Percentiles rank a stretch among this genome's conserved stretches.
phyloP scores from a whole-genome alignment of 2,888 invertebrate species.

The Drosophila putrida region DNA sequence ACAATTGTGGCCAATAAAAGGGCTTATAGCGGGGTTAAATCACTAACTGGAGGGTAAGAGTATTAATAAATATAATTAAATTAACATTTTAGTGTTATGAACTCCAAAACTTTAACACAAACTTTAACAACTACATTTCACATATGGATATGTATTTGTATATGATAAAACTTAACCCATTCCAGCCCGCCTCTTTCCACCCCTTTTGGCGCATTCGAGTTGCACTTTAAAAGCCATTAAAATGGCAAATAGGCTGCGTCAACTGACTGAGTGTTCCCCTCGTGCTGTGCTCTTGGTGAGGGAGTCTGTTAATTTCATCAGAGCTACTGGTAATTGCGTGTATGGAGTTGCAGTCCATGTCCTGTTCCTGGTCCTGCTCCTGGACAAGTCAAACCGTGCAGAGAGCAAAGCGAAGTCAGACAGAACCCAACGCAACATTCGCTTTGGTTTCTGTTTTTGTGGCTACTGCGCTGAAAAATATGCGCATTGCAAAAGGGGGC shows the following conservation, averaged over 20 bases:
- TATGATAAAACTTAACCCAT: neutral
- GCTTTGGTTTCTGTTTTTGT: conserved; percentile 43
- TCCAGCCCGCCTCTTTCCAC: neutral
- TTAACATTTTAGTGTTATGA: neutral
- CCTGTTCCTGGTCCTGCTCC: conserved; percentile 11
- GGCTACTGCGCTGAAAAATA: conserved; percentile 44
- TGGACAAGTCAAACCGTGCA: conserved; percentile 36
- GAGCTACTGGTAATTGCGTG: conserved; percentile 76
- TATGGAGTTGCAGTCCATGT: conserved; percentile 59
- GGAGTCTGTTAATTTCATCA: conserved; percentile 77
- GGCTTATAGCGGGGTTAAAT: neutral
- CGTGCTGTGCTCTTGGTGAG: conserved; percentile 6
- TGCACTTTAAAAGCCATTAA: conserved; percentile 79
- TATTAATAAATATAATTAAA: conserved; percentile 50
- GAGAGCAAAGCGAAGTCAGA: conserved; percentile 43
- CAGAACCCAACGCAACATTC: conserved; percentile 26
- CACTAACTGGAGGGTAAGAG: neutral
- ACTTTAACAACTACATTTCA: neutral
- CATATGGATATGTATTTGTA: neutral
- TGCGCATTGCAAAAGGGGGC: conserved; percentile 21
- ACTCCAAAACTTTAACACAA: neutral
- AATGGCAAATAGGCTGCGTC: conserved; percentile 66
- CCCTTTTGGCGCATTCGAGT: conserved; percentile 17
- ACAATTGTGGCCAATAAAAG: conserved; percentile 28
- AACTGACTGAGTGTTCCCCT: neutral